These are phyloP conservation scores for Eupithecia insigniata DNA, from an alignment of 2,888 invertebrate genomes.

Conservation along the genomic window DNA sequence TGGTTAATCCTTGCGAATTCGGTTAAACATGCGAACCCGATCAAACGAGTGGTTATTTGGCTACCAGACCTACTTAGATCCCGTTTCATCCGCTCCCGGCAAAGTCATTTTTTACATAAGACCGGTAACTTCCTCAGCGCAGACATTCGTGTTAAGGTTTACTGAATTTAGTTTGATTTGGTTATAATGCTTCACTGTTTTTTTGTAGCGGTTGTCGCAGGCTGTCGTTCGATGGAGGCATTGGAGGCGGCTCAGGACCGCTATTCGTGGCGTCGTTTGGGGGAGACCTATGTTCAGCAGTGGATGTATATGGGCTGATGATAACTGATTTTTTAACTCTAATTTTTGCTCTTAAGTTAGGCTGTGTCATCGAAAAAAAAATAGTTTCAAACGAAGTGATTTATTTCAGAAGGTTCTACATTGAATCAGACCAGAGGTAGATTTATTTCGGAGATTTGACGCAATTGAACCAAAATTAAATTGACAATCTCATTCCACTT, in stretches of 20 bases:
- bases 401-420: not conserved
- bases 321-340: no score
- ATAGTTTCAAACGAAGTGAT: not conserved
- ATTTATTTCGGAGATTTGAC: not conserved
- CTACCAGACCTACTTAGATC: slow-evolving; percentile 6
- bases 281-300: no score
- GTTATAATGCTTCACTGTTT: not conserved
- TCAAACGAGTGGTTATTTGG: slow-evolving; percentile 27
- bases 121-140: slow-evolving; percentile 1
- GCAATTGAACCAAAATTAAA: slow-evolving; percentile 12
- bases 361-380: not conserved
- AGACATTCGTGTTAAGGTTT: slow-evolving; percentile 11
- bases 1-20: slow-evolving; percentile 37
- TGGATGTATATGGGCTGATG: no score
- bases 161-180: slow-evolving; percentile 13
- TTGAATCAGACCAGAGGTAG: not conserved
- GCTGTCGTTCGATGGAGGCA: no score
- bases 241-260: no score
- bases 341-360: not conserved
- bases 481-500: slow-evolving; percentile 38
- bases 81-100: slow-evolving; percentile 21
- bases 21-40: slow-evolving; percentile 33
- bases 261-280: no score
- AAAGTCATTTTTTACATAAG: slow-evolving; percentile 19
- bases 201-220: no score